Base-by-base conservation (phyloP, 2,113 vertebrate species). In the Mustelus asterias region DNA sequence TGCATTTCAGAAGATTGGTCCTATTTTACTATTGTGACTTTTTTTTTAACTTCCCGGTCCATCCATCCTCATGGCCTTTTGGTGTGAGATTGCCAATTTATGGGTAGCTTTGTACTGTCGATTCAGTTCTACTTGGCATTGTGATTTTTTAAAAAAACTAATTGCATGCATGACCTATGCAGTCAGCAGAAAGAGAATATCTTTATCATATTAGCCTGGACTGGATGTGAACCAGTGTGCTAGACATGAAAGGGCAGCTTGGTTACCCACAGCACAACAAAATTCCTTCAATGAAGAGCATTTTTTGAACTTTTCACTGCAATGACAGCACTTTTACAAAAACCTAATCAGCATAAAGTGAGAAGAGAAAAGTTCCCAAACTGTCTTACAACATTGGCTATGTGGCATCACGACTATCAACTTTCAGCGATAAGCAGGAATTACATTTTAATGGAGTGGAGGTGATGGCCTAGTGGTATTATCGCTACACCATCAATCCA, bases 151-250 rank as follows among this genome's bases (percentile, higher is more conserved):
- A 18, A 29, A 29, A 26, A 72, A n/a, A 20, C 89, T 92, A 63
- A 92, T 63, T 92, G 58, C 89, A n/a, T 65, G 58, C n/a, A 65
- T 92, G 89, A 89, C 48, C 86, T 60, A 60, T 54, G 48, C 89
- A n/a, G 11, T n/a, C 88, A 90, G 29, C 58, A 92, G 89, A 63
- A 92, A 92, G 58, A 63, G 24, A 89, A 90, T 58, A 63, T 92
- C 13, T 18, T 92, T 63, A 92, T 65, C 58, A 5, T 90, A 26
- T 90, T 90, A 33, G 18, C 29, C 8, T 63, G 6, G 89, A 37
- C 33, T 37, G 58, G 33, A 63, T 37, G n/a, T n/a, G 72, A n/a
- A 78, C 33, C 72, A 78, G 29, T n/a, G 54, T 60, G 48, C 26
- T 90, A 16, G 88, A 60, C 4, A 60, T 63, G 89, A 92, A 92